Evolutionary conservation across 2,113 vertebrate genomes (phyloP), one percentile per base, ranked within the genome.

Genomic region (Xenopus borealis): DNA sequence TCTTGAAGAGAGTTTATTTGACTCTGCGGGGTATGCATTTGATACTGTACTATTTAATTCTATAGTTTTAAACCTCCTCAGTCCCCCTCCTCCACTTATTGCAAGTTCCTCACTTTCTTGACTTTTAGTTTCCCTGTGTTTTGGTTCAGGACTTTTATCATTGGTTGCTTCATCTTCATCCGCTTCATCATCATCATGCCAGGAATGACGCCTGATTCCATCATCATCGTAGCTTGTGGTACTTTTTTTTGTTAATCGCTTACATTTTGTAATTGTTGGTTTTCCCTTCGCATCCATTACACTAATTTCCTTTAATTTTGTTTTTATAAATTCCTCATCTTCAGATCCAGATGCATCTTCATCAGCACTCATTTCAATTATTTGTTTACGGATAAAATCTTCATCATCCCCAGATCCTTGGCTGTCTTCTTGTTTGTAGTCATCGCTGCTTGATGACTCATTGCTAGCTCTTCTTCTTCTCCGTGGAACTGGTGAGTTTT

Each of bases 351-450:
- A 94, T 75, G 92, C 93, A 62, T 94, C 90, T 80, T 94, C 93
- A 78, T 95, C 94, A 52, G 91, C 92, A 78, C 94, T 94, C 94
- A 98, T 98, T 66, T 94, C 93, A 85, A 95, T 91, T 67, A 97
- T 96, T 75, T 98, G 95, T 78, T 91, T 94, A 47, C 95, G 89
- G 67, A 98, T 95, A 64, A 95, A 96, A 52, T 96, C 96, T 84
- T 98, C 95, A 45, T 97, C 95, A 57, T 98, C 95, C n/a, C 89
- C 88, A 3, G 93, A 95, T n/a, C 92, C 90, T 13, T 92, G 94
- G 67, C 95, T 98, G n/a, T 96, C 94, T 20, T 89, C 88, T 62
- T 79, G 84, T 86, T 95, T 95, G 66, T 92, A 89, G 0, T 98
- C 95, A 55, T 97, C 95, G 76, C 94, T 98, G 82, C 94, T 96